A percentile compares a stretch with the other conserved stretches of the same genome.
phyloP scores from a whole-genome alignment of 1,140 invertebrate species.

The Drosophila funebris region DNA sequence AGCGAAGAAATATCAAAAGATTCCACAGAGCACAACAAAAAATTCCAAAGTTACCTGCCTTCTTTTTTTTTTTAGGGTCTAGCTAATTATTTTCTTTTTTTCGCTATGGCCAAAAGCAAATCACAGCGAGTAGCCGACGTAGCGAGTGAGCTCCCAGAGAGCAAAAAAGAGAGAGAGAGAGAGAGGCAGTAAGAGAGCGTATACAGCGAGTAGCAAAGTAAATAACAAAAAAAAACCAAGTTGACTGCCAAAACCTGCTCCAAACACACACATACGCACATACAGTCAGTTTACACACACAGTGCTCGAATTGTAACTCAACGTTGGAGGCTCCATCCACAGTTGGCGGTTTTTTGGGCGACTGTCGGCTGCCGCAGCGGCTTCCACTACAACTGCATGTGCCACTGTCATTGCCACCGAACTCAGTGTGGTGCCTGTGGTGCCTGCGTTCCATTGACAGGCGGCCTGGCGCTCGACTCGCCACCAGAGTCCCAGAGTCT shows the following conservation, averaged over 20 bases:
- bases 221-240: constrained; percentile 47
- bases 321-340: constrained; percentile 60
- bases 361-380: constrained; percentile 65
- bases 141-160: constrained; percentile 45
- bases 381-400: constrained; percentile 83
- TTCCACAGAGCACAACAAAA: constrained; percentile 37
- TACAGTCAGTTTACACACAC: no score
- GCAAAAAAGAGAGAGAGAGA: constrained; percentile 7
- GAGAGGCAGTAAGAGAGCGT: constrained; percentile 1
- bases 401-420: constrained; percentile 84
- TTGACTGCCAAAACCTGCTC: constrained; percentile 49
- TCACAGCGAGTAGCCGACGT: constrained; percentile 51
- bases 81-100: constrained; percentile 72
- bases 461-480: constrained; percentile 45
- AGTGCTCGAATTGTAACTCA: constrained; percentile 6
- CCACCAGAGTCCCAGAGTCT: constrained; percentile 9
- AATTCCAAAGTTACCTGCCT: constrained; percentile 42
- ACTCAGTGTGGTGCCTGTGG: constrained; percentile 82
- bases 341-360: constrained; percentile 61
- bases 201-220: constrained; percentile 35
- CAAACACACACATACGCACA: constrained; percentile 24
- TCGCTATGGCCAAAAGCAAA: constrained; percentile 71
- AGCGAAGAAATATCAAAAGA: constrained; percentile 23
- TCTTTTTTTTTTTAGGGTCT: constrained; percentile 53
- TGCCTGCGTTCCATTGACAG: constrained; percentile 45